Conservation (phyloP, 2,888 invertebrate genomes). For the Acronicta aceris region DNA sequence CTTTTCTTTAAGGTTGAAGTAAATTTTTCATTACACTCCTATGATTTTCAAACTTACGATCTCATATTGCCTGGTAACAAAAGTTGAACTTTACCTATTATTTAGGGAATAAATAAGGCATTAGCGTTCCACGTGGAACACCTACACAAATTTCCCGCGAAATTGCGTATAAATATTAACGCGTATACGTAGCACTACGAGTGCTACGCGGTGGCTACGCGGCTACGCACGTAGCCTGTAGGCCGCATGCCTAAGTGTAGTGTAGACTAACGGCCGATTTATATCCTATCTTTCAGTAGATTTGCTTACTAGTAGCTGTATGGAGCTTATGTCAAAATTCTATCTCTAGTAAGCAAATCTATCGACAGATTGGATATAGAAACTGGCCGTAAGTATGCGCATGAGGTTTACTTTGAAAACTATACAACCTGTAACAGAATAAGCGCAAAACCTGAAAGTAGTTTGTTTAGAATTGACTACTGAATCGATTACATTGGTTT, state of each 20-base stretch:
- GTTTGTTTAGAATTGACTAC: no score
- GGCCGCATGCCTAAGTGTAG: constrained; percentile 66
- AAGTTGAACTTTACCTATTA: constrained; percentile 43
- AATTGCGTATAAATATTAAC: constrained; percentile 57
- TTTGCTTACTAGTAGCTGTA: no score
- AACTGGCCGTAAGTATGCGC: no score
- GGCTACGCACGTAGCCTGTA: constrained; percentile 70
- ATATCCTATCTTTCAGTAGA: no score
- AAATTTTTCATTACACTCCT: constrained; percentile 19
- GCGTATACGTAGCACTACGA: constrained; percentile 49
- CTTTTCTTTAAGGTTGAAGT: constrained; percentile 15
- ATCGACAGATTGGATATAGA: no score
- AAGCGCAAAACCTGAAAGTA: no score
- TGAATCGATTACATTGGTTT: no score
- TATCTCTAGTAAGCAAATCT: no score
- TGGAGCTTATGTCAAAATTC: no score
- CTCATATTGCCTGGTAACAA: constrained; percentile 19
- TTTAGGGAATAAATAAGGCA: constrained; percentile 29
- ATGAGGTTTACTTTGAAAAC: constrained; percentile 15
- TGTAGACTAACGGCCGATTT: no score
- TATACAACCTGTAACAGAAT: no score
- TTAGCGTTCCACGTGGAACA: constrained; percentile 38
- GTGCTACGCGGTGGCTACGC: constrained; percentile 62
- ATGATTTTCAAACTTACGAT: constrained; percentile 33
- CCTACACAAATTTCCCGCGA: constrained; percentile 40